A percentile compares a stretch with the other conserved stretches of the same genome.
phyloP scores from a whole-genome alignment of 2,797 vertebrate species.

The Crenuchus spilurus region DNA sequence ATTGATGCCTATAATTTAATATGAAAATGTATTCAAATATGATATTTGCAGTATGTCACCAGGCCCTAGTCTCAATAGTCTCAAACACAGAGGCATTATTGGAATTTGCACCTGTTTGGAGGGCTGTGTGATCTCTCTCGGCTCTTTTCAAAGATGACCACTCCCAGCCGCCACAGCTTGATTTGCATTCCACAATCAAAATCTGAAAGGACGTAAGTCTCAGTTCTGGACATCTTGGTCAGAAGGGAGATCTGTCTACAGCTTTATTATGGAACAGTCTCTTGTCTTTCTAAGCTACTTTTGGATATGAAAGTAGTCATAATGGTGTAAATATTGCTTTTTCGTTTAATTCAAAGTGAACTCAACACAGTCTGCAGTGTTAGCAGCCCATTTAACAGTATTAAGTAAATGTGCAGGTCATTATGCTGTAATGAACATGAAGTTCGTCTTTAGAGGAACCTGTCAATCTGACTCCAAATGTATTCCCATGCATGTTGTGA shows the following conservation, averaged over 20 bases:
- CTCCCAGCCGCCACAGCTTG: constrained; percentile 33
- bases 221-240: too few species aligned
- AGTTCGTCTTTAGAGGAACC: too few species aligned
- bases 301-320: background rate
- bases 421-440: too few species aligned
- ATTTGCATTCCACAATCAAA: constrained; percentile 55
- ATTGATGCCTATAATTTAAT: too few species aligned
- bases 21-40: too few species aligned
- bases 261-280: background rate
- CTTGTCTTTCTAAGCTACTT: background rate
- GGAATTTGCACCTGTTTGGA: constrained; percentile 82
- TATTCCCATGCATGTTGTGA: too few species aligned
- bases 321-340: background rate
- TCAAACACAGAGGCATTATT: constrained; percentile 67
- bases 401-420: too few species aligned
- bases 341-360: background rate
- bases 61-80: constrained; percentile 53
- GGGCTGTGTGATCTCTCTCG: constrained; percentile 52
- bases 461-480: too few species aligned
- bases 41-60: background rate
- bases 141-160: constrained; percentile 49
- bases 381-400: too few species aligned
- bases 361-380: too few species aligned
- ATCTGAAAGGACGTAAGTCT: constrained; percentile 19
- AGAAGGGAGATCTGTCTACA: background rate